phyloP scores from a whole-genome alignment of 2,797 vertebrate species.

The Xiphophorus birchmanni region DNA sequence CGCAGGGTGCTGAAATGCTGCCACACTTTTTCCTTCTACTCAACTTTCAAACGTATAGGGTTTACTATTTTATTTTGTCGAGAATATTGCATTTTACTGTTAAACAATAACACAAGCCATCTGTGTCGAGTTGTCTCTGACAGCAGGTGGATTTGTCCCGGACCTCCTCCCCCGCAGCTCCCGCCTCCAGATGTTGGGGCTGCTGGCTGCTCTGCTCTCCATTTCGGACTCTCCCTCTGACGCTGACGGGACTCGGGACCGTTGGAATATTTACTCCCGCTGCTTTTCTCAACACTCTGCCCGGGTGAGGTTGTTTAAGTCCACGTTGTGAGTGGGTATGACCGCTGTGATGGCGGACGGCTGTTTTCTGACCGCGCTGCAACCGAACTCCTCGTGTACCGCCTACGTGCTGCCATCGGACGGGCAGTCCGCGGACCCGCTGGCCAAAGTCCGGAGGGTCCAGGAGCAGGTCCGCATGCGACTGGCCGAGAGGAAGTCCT shows the following conservation, averaged over 20 bases:
- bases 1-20: neutral
- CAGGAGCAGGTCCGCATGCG: slow-evolving; percentile 93
- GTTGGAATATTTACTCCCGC: neutral
- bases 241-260: neutral
- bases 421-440: slow-evolving; percentile 62
- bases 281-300: neutral
- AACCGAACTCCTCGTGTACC: slow-evolving; percentile 88
- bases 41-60: neutral
- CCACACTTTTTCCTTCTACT: neutral
- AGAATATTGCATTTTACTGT: neutral
- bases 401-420: slow-evolving; percentile 88
- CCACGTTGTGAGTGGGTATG: slow-evolving; percentile 39
- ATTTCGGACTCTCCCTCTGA: slow-evolving; percentile 22
- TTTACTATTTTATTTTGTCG: neutral
- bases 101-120: neutral
- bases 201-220: slow-evolving; percentile 23
- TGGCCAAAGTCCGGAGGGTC: slow-evolving; percentile 84
- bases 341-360: slow-evolving; percentile 65
- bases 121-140: slow-evolving; percentile 11
- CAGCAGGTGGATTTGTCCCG: slow-evolving; percentile 33
- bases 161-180: slow-evolving; percentile 6
- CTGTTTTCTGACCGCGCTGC: slow-evolving; percentile 89
- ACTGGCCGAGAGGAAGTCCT: slow-evolving; percentile 85
- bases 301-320: neutral
- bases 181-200: slow-evolving; percentile 38